These are phyloP conservation scores for Ctenodactylus gundi DNA, from an alignment of 2,113 vertebrate genomes.

Conservation along the genomic window DNA sequence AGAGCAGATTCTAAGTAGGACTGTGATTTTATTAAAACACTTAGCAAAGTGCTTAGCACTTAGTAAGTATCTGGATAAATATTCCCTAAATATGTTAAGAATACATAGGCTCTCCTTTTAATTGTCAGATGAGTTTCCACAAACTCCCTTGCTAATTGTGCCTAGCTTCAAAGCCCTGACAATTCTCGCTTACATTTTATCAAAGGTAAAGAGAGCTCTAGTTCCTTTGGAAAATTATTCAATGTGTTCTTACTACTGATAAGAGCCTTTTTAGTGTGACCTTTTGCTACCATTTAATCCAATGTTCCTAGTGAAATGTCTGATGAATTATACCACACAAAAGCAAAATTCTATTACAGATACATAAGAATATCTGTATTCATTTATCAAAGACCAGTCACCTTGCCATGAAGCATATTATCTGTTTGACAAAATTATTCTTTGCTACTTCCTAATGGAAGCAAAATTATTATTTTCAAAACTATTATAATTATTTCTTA, in stretches of 20 bases:
- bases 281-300: slow-evolving; percentile 28
- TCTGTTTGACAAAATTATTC: slow-evolving; percentile 27
- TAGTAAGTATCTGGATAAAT: not conserved
- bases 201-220: not conserved
- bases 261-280: slow-evolving; percentile 8
- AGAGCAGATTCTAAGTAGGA: not conserved
- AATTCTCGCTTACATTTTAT: not conserved
- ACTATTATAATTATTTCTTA: slow-evolving; percentile 19
- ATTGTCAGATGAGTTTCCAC: not conserved
- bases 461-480: slow-evolving; percentile 39
- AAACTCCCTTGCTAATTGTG: not conserved
- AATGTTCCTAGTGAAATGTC: slow-evolving; percentile 22
- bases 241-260: not conserved
- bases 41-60: not conserved
- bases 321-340: slow-evolving; percentile 15
- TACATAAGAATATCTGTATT: not conserved
- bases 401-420: slow-evolving; percentile 3
- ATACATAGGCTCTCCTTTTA: not conserved
- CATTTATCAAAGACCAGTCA: slow-evolving; percentile 41
- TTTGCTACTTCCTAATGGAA: slow-evolving; percentile 8
- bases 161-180: not conserved
- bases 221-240: not conserved
- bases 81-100: not conserved
- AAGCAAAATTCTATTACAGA: slow-evolving; percentile 37
- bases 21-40: not conserved